Conservation (phyloP, 2,113 vertebrate genomes). For the Bothrops jararaca region DNA sequence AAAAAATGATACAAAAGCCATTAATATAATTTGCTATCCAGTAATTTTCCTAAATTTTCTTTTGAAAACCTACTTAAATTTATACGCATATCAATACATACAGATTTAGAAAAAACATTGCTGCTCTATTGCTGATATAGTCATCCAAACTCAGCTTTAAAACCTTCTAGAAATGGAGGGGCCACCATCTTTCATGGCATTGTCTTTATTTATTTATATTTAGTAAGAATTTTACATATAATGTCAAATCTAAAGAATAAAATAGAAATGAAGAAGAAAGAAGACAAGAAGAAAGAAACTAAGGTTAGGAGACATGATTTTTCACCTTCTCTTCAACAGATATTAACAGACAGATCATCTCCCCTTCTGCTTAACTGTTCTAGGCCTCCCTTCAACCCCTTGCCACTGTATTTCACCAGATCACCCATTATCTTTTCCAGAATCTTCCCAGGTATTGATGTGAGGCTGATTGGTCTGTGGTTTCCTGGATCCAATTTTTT, state of each 20-base stretch:
- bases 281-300: not conserved
- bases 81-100: not conserved
- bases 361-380: not conserved
- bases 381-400: not conserved
- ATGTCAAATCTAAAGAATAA: not conserved
- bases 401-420: not conserved
- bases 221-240: not conserved
- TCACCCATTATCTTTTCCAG: too few relatives aligned
- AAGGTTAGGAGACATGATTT: not conserved
- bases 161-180: not conserved
- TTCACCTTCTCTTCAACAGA: not conserved
- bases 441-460: too few relatives aligned
- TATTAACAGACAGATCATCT: not conserved
- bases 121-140: not conserved
- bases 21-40: not conserved
- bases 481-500: too few relatives aligned
- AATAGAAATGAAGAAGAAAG: not conserved
- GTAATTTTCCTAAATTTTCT: not conserved
- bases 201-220: not conserved
- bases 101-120: not conserved
- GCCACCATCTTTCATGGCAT: not conserved
- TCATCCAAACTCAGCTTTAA: not conserved
- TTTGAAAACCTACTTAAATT: not conserved
- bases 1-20: not conserved
- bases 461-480: too few relatives aligned